Evolutionary conservation across 2,888 invertebrate species (phyloP).

Genomic region (Shargacucullia verbasci): DNA sequence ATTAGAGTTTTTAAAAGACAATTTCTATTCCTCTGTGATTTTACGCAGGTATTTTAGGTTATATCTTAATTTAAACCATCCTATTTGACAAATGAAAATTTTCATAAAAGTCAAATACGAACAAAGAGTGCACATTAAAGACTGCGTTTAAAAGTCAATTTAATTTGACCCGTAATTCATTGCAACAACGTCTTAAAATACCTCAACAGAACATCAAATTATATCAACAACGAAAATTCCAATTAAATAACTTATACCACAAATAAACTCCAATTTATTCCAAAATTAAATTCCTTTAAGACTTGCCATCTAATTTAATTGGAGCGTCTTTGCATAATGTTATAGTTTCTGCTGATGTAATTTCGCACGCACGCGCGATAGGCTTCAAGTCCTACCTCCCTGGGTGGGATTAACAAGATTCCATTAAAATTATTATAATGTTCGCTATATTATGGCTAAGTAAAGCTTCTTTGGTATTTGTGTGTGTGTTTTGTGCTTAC

Average conservation of each 20-base stretch:
- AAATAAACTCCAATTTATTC: constrained; percentile 30
- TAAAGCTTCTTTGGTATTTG: constrained; percentile 60
- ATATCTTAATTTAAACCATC: too few relatives aligned
- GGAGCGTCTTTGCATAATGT: constrained; percentile 61
- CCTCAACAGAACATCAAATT: neutral
- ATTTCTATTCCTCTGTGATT: too few relatives aligned
- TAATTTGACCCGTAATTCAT: too few relatives aligned
- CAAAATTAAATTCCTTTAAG: constrained; percentile 36
- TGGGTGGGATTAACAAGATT: constrained; percentile 77
- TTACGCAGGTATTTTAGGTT: too few relatives aligned
- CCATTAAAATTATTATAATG: constrained; percentile 82
- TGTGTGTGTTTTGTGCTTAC: constrained; percentile 8
- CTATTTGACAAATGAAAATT: too few relatives aligned
- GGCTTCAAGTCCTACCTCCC: constrained; percentile 31
- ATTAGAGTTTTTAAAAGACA: too few relatives aligned
- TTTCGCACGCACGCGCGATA: constrained; percentile 64
- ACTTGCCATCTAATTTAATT: constrained; percentile 66
- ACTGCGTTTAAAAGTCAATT: too few relatives aligned
- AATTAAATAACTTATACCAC: neutral
- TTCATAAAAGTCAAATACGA: too few relatives aligned
- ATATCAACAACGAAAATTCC: too few relatives aligned
- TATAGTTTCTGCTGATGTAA: constrained; percentile 71
- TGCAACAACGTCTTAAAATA: neutral
- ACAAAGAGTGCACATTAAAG: too few relatives aligned
- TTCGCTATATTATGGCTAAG: constrained; percentile 52